Evolutionary conservation across 1,140 invertebrate genomes (phyloP), one percentile per base, ranked within the genome.

Genomic region (Ceratosolen fusciceps): DNA sequence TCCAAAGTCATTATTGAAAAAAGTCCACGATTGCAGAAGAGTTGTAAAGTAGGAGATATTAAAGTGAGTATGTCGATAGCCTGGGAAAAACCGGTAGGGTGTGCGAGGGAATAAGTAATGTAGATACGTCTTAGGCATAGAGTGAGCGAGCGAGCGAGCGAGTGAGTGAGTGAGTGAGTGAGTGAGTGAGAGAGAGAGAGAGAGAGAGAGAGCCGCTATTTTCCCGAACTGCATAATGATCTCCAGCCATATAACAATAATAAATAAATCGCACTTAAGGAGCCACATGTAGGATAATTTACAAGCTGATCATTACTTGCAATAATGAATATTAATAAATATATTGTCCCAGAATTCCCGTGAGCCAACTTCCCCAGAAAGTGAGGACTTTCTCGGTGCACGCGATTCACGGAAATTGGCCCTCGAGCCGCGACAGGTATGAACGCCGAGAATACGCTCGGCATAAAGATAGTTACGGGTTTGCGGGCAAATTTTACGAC

Each of bases 401-500:
- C 31, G 54, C 37, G 58, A 75, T 75, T 75, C 73, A 26, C 16
- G 19, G 60, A 75, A 75, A 65, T 68, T 68, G 37, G 37, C 37
- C n/a, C 67, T 26, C 8, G 34, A 19, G 9, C 1, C 34, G 26
- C 43, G 39, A 49, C 74, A 76, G 74, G 73, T 75, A 58, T 54
- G n/a, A 16, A 31, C 39, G 10, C 12, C 14, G 1, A 34, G 68
- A 71, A 34, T 54, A 52, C 68, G 24, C 26, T 29, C 4, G 70
- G 72, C 52, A 76, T 56, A 74, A 79, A 76, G 77, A 82, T 67
- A 74, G 74, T 71, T 80, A 75, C 72, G 71, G 80, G 73, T 79
- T 83, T 87, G 86, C 82, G 85, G 86, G 81, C 74, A 83, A 82
- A 83, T 26, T 86, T 86, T 84, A 86, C 76, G 81, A 67, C 82